Conservation (phyloP, 2,113 vertebrate species). For the Motacilla alba region DNA sequence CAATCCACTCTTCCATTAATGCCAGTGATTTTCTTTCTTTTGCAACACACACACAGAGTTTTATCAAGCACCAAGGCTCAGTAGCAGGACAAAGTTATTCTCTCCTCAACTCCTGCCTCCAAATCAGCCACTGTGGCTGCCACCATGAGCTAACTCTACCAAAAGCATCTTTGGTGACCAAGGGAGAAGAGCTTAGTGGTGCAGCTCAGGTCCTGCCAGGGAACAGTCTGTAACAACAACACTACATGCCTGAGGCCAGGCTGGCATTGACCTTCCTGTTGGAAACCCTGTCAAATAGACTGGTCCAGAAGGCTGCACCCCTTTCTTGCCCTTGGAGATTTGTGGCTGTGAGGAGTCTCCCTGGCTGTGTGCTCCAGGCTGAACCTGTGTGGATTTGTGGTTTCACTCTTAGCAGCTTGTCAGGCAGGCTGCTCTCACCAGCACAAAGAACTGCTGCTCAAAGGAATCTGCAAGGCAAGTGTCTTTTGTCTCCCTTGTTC, state of each 20-base stretch:
- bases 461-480: slow-evolving; percentile 21
- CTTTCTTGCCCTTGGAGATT: not conserved
- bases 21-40: not conserved
- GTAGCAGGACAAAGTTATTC: not conserved
- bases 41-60: not conserved
- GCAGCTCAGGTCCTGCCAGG: not conserved
- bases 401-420: not conserved
- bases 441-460: not conserved
- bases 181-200: not conserved
- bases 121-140: not conserved
- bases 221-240: not conserved
- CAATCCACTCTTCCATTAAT: not conserved
- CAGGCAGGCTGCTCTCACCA: not conserved
- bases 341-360: not conserved
- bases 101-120: not conserved
- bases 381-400: not conserved
- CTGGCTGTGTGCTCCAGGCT: not conserved
- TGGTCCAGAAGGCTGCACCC: not conserved
- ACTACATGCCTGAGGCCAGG: not conserved
- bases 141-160: not conserved
- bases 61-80: not conserved
- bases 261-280: not conserved
- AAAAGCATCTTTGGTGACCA: not conserved
- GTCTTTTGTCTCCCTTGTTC: slow-evolving; percentile 25
- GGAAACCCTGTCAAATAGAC: not conserved